These are phyloP conservation scores for Helicolenus hilgendorfi DNA, from an alignment of 2,797 vertebrate genomes.

Conservation along the genomic window DNA sequence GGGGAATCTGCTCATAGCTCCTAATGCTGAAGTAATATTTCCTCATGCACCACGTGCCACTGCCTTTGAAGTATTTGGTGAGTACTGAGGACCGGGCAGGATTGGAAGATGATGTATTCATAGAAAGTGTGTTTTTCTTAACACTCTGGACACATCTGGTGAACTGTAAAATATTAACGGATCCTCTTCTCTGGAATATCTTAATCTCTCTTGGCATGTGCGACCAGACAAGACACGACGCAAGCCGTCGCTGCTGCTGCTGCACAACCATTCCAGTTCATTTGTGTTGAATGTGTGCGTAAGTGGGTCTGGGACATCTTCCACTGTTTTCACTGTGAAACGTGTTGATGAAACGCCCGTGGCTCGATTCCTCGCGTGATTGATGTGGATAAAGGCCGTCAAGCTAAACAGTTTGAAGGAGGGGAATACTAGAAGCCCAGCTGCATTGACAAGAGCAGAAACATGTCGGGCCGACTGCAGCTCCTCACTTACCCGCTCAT, in stretches of 20 bases:
- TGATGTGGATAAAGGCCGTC: slow-evolving; percentile 77
- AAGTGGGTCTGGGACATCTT: slow-evolving; percentile 71
- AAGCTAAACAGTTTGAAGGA: slow-evolving; percentile 84
- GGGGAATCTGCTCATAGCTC: slow-evolving; percentile 24
- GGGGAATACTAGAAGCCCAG: slow-evolving; percentile 75
- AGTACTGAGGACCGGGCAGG: slow-evolving; percentile 29
- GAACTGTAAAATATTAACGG: slow-evolving; percentile 72
- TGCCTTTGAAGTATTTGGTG: slow-evolving; percentile 59
- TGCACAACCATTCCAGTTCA: slow-evolving; percentile 54
- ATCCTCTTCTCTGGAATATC: slow-evolving; percentile 76
- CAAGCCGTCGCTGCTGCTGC: slow-evolving; percentile 37
- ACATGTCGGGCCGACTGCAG: slow-evolving; percentile 33
- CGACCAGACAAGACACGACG: slow-evolving; percentile 61
- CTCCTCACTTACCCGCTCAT: slow-evolving; percentile 55
- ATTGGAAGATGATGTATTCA: slow-evolving; percentile 70
- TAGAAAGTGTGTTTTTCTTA: slow-evolving; percentile 72
- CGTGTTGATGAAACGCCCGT: slow-evolving; percentile 65
- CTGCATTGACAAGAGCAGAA: slow-evolving; percentile 73
- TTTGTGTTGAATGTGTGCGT: slow-evolving; percentile 63
- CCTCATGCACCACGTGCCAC: slow-evolving; percentile 24
- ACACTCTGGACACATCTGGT: slow-evolving; percentile 75
- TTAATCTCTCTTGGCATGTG: slow-evolving; percentile 80
- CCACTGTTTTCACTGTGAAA: slow-evolving; percentile 63
- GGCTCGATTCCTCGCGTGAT: slow-evolving; percentile 74
- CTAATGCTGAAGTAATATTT: slow-evolving; percentile 26